Evolutionary conservation across 2,113 vertebrate species (phyloP), one percentile per base, ranked within the genome.

Genomic region (Labeo catla): DNA sequence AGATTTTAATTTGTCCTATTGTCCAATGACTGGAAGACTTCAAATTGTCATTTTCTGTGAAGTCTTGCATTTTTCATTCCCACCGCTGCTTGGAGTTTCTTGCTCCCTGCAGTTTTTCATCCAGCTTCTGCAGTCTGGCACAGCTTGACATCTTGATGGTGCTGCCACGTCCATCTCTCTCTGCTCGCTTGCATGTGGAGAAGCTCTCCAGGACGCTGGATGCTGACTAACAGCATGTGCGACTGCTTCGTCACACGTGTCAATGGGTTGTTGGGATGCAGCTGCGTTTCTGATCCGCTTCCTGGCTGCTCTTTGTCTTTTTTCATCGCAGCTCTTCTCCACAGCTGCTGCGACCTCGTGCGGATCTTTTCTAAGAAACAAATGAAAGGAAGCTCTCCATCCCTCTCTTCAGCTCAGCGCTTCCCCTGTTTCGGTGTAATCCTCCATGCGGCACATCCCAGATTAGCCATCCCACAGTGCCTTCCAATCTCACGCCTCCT

Each of bases 391-490:
- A 80, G 13, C 49, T 28, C 21, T 65, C 47, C 19, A 47, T 66
- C 45, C 8, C 84, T 85, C 45, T 45, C 52, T 34, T 79, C 19
- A 68, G 76, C 8, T 78, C 34, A 28, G 19, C 8, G 2, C 84
- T 68, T 68, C 16, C 28, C 59, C 49, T 66, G 43, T 82, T 73
- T 63, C 8, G 23, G 9, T 52, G 61, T 87, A 76, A 87, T 39
- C 36, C 34, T 45, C n/a, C 50, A 68, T 50, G 47, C 43, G 21
- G 74, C 81, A 84, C 54, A 63, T 28, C 88, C 36, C 54, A 84
- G 81, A 89, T 66, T 79, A 86, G 15, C 80, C 54, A 23, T 84
- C 84, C 84, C 84, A 86, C 39, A 49, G 45, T 76, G 81, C 74
- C n/a, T 39, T 59, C 28, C n/a, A 15, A 36, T 83, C 59, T 65